Percentiles rank a stretch among this genome's conserved stretches.
phyloP scores from a whole-genome alignment of 1,140 invertebrate genomes.

The Halesus radiatus region DNA sequence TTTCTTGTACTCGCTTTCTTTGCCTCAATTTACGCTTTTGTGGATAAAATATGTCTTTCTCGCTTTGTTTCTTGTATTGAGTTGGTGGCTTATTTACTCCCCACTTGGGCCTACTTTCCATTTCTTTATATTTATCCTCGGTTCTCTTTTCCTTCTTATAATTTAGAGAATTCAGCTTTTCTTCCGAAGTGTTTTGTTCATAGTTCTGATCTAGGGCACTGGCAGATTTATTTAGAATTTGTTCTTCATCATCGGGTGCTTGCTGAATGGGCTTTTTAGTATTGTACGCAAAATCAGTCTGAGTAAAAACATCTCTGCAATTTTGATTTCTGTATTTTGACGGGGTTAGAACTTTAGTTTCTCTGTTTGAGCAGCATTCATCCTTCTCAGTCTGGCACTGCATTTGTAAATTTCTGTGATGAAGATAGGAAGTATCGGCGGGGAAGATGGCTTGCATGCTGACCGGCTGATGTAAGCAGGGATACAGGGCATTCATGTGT shows the following conservation, averaged over 20 bases:
- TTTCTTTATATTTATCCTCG: slow-evolving; percentile 69
- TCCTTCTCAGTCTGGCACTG: slow-evolving; percentile 56
- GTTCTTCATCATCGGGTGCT: slow-evolving; percentile 10
- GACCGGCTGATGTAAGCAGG: slow-evolving; percentile 59
- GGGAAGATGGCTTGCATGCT: slow-evolving; percentile 57
- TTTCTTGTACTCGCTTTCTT: slow-evolving; percentile 68
- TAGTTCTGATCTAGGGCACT: slow-evolving; percentile 65
- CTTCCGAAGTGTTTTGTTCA: slow-evolving; percentile 68
- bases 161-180: slow-evolving; percentile 58
- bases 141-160: slow-evolving; percentile 70
- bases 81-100: slow-evolving; percentile 78
- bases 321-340: slow-evolving; percentile 72
- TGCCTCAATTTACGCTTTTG: slow-evolving; percentile 75
- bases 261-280: background rate
- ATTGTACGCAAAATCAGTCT: slow-evolving; percentile 72
- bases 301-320: slow-evolving; percentile 76
- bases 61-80: slow-evolving; percentile 82
- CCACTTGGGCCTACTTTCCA: slow-evolving; percentile 77
- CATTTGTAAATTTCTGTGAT: slow-evolving; percentile 55
- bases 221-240: slow-evolving; percentile 61
- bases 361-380: slow-evolving; percentile 57
- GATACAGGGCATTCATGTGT: slow-evolving; percentile 64
- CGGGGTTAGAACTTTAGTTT: slow-evolving; percentile 74
- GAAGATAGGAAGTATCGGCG: slow-evolving; percentile 13
- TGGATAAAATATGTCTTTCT: slow-evolving; percentile 81